A percentile compares a stretch with the other conserved stretches of the same genome.
These are phyloP conservation scores for Pterophyllum scalare DNA, from an alignment of 2,113 vertebrate species.

Conservation along the genomic window DNA sequence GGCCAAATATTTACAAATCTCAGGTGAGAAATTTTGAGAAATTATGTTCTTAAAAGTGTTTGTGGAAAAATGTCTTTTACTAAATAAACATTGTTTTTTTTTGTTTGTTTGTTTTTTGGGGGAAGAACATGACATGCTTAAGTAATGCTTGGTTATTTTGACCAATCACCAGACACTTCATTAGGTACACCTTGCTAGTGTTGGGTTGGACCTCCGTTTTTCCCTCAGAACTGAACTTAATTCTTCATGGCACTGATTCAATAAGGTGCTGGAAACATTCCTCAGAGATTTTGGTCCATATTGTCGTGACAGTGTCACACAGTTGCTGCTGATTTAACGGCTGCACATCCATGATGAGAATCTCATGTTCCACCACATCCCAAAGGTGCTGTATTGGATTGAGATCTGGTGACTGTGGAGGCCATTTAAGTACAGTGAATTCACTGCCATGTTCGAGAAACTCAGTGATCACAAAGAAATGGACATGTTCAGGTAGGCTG, in stretches of 20 bases:
- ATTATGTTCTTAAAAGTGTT: neutral
- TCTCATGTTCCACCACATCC: neutral
- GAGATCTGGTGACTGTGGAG: neutral
- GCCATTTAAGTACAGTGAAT: neutral
- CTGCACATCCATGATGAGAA: neutral
- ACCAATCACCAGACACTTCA: neutral
- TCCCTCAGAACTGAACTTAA: neutral
- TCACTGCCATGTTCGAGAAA: neutral
- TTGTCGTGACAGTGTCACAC: neutral
- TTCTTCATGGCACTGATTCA: neutral
- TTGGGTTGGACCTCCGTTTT: neutral
- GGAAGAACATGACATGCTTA: neutral
- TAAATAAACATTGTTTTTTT: neutral
- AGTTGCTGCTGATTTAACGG: neutral
- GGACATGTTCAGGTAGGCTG: neutral
- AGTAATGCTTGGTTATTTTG: neutral
- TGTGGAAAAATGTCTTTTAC: neutral
- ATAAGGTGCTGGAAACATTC: neutral
- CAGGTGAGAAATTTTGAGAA: conserved; percentile 85
- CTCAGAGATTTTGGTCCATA: neutral
- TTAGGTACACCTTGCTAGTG: neutral
- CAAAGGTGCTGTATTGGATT: neutral
- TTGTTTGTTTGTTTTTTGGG: neutral
- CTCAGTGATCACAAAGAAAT: neutral
- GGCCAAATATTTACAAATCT: conserved; percentile 88